Evolutionary conservation across 2,113 vertebrate species (phyloP).

Genomic region (Rhombomys opimus): DNA sequence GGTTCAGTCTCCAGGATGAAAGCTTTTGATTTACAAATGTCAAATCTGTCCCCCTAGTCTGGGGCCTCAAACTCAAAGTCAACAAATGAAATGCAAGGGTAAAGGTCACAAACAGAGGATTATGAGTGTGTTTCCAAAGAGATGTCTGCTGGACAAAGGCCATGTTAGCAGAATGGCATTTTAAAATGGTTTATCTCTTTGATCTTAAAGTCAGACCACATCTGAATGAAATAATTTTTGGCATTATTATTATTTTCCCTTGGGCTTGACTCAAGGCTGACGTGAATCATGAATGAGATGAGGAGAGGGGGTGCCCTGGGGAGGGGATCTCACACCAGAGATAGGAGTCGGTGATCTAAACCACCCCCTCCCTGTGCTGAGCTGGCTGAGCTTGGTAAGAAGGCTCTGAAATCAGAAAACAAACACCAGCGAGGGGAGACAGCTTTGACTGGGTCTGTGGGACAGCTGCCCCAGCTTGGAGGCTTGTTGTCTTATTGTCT

Average conservation of each 20-base stretch:
- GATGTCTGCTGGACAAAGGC: background rate
- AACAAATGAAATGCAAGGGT: background rate
- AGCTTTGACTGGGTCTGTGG: background rate
- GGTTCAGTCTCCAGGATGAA: conserved; percentile 45
- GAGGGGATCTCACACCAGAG: background rate
- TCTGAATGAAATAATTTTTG: conserved; percentile 37
- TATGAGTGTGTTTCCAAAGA: background rate
- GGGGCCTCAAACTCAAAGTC: conserved; percentile 9
- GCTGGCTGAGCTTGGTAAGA: background rate
- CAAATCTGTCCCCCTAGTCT: background rate
- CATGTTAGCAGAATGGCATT: background rate
- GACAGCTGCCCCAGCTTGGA: background rate
- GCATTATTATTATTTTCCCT: background rate
- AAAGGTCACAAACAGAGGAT: background rate
- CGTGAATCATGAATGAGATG: background rate
- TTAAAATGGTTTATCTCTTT: conserved; percentile 44
- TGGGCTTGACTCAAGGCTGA: background rate
- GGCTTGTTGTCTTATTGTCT: background rate
- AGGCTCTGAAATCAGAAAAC: background rate
- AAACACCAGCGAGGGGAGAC: background rate
- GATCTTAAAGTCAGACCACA: conserved; percentile 14
- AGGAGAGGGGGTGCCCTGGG: background rate
- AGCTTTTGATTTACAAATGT: conserved; percentile 61
- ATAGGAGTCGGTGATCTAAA: background rate
- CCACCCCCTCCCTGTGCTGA: background rate